Conservation (phyloP, 2,888 invertebrate genomes). For the Tuberolachnus salignus region DNA sequence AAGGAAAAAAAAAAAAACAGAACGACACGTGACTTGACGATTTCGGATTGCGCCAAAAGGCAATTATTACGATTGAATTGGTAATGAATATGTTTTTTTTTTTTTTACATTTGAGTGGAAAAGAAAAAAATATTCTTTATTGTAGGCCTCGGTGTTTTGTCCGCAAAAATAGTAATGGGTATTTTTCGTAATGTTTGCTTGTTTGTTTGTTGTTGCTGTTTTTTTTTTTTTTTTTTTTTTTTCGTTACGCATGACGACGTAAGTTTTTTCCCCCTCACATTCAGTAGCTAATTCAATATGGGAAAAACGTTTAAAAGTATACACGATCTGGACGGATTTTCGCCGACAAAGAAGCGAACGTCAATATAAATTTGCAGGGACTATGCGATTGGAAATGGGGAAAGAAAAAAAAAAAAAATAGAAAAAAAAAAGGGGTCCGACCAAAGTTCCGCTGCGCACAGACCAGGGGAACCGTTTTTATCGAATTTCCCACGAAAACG, state of each 20-base stretch:
- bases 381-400: conserved; percentile 4
- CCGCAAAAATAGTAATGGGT: neutral
- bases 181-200: neutral
- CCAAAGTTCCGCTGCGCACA: conserved; percentile 3
- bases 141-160: neutral
- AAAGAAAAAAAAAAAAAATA: too few species aligned
- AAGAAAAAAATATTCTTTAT: too few species aligned
- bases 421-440: conserved; percentile 7
- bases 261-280: neutral
- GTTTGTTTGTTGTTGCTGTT: too few species aligned
- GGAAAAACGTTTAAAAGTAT: conserved; percentile 19
- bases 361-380: conserved; percentile 15
- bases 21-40: neutral
- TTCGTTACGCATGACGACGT: neutral
- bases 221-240: too few species aligned
- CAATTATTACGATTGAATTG: too few species aligned
- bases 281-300: conserved; percentile 26
- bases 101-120: too few species aligned
- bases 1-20: too few species aligned
- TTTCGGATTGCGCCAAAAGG: too few species aligned
- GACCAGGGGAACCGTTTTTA: conserved; percentile 15
- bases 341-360: conserved; percentile 12
- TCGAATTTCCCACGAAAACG: conserved; percentile 25
- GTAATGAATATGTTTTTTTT: too few species aligned
- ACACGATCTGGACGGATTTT: neutral